Base-by-base conservation (phyloP, 2,888 invertebrate genomes). In the Erebia epiphron region DNA sequence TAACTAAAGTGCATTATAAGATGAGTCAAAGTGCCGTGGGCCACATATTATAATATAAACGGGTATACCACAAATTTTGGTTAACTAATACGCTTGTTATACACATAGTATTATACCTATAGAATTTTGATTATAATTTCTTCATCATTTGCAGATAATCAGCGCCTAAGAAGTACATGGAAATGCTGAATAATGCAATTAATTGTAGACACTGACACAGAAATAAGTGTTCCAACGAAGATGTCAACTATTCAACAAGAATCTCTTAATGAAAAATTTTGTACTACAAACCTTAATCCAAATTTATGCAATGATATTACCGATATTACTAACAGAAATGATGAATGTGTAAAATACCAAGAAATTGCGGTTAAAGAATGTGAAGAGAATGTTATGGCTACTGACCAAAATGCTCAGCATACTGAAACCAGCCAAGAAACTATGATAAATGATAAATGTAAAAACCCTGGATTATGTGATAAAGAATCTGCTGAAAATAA, bases 121-220 rank as follows among this genome's bases (percentile, higher is more conserved):
- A 5, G 21, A 57, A 1, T 26, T 57, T 60, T 13, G 46, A 2
- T 43, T 16, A 3, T 18, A 16, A 16, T 65, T 70, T 11, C 21
- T 70, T 76, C 62, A 73, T 64, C 87, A 8, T 14, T 62, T 90
- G 75, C 87, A 89, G 89, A 78, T 71, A 68, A 56, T 52, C 61
- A 8, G 50, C 26, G 14, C 16, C 11, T 18, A 78, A 76, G 68
- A 79, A 77, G 78, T 72, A 58, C 76, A 67, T 82, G 79, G 86
- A 86, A 81, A 90, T 87, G 88, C 78, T 81, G 83, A 82, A 91
- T 85, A 83, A 92, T 93, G 92, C 91, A 92, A 90, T 83, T 92
- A 82, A 87, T 90, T 80, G 76, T 87, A 75, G 85, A 87, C 72
- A 78, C 83, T 80, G 88, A 89, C 75, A 75, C 80, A 70, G 75